A percentile compares a stretch with the other conserved stretches of the same genome.
phyloP scores from a whole-genome alignment of 2,888 invertebrate species.

The Microplitis deprimator region DNA sequence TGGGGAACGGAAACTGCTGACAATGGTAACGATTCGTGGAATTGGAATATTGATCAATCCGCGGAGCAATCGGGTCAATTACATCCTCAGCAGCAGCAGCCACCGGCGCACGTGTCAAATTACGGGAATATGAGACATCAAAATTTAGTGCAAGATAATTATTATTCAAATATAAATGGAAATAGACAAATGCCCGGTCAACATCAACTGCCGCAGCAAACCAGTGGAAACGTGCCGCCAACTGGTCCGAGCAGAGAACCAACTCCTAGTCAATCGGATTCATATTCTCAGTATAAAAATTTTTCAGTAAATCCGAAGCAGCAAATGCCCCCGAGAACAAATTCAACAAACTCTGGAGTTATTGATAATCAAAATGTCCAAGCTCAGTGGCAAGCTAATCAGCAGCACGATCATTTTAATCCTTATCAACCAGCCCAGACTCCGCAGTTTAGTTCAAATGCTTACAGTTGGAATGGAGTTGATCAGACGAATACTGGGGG shows the following conservation, averaged over 20 bases:
- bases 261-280: slow-evolving; percentile 57
- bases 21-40: slow-evolving; percentile 68
- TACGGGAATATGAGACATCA: slow-evolving; percentile 54
- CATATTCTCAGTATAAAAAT: slow-evolving; percentile 58
- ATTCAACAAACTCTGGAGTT: slow-evolving; percentile 33
- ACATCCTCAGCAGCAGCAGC: slow-evolving; percentile 44
- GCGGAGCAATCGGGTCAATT: slow-evolving; percentile 55
- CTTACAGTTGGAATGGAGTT: slow-evolving; percentile 58
- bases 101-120: slow-evolving; percentile 42
- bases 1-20: slow-evolving; percentile 61
- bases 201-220: slow-evolving; percentile 47
- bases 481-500: slow-evolving; percentile 53
- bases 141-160: slow-evolving; percentile 59
- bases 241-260: slow-evolving; percentile 53
- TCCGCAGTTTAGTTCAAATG: slow-evolving; percentile 48
- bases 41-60: slow-evolving; percentile 67
- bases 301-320: slow-evolving; percentile 51
- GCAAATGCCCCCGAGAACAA: slow-evolving; percentile 47
- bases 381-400: slow-evolving; percentile 42
- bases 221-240: slow-evolving; percentile 50
- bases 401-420: slow-evolving; percentile 41
- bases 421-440: slow-evolving; percentile 35
- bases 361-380: slow-evolving; percentile 34
- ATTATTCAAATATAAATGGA: slow-evolving; percentile 65
- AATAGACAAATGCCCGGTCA: slow-evolving; percentile 57